Conservation (phyloP, 2,797 vertebrate genomes). For the Zalophus californianus region DNA sequence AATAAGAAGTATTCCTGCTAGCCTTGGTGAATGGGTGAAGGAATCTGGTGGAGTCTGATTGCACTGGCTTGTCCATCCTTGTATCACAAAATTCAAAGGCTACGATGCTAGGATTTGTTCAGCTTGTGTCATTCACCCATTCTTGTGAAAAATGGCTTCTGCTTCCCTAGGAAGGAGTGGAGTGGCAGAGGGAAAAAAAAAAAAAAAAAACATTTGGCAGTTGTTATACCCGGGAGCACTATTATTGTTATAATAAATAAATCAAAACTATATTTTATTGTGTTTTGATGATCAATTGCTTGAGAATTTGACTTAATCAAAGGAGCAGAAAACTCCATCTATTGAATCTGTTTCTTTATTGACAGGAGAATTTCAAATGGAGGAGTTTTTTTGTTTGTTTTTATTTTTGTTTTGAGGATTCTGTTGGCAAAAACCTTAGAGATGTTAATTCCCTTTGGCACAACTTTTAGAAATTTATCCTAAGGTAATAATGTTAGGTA, state of each 20-base stretch:
- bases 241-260: neutral
- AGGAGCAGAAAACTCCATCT: neutral
- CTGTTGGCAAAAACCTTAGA: neutral
- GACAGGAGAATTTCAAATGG: neutral
- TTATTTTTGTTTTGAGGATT: neutral
- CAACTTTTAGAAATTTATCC: neutral
- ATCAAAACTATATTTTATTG: neutral
- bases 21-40: neutral
- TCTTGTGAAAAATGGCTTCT: neutral
- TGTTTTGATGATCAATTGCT: neutral
- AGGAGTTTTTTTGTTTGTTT: neutral
- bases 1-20: neutral
- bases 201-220: neutral
- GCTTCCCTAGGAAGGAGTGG: fast-evolving
- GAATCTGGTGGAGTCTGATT: neutral
- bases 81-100: neutral
- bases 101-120: neutral
- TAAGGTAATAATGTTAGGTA: neutral
- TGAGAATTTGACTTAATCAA: neutral
- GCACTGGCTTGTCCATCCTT: neutral
- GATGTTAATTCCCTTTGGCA: neutral
- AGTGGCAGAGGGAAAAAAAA: neutral
- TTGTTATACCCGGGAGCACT: neutral
- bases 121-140: neutral
- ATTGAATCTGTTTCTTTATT: neutral